Conservation (phyloP, 1,140 invertebrate genomes). For the Myzus persicae region DNA sequence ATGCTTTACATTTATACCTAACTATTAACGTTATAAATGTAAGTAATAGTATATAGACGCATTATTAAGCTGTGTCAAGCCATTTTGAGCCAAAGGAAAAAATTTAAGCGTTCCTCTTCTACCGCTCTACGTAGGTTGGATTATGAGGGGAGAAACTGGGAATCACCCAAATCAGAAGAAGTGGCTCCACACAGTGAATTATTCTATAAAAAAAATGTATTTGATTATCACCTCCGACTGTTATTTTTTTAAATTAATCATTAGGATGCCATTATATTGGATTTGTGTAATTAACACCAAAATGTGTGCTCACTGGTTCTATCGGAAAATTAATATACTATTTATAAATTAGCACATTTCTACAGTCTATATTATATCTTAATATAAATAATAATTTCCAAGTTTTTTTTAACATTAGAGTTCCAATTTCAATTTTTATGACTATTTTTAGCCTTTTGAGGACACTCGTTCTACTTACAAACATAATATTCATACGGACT, state of each 20-base stretch:
- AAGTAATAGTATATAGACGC: not conserved
- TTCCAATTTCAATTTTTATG: not conserved
- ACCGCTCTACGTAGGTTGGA: not conserved
- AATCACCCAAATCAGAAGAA: not conserved
- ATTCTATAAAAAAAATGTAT: not conserved
- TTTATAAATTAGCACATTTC: not conserved
- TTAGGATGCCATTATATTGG: not conserved
- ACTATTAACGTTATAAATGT: not conserved
- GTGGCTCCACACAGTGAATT: not conserved
- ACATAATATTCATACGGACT: too few relatives aligned
- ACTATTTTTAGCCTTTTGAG: too few relatives aligned
- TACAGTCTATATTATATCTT: not conserved
- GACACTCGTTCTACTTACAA: too few relatives aligned
- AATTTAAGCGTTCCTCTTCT: not conserved
- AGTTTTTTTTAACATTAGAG: not conserved
- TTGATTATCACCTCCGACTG: not conserved
- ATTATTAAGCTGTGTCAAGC: not conserved
- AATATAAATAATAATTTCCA: not conserved
- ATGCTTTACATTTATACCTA: slow-evolving; percentile 1
- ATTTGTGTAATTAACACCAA: not conserved
- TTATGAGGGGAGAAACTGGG: not conserved
- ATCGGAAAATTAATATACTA: not conserved
- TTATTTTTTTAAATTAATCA: not conserved
- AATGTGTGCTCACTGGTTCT: not conserved
- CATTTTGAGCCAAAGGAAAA: not conserved